Evolutionary conservation across 2,797 vertebrate genomes (phyloP).

Genomic region (Pipistrellus kuhlii): DNA sequence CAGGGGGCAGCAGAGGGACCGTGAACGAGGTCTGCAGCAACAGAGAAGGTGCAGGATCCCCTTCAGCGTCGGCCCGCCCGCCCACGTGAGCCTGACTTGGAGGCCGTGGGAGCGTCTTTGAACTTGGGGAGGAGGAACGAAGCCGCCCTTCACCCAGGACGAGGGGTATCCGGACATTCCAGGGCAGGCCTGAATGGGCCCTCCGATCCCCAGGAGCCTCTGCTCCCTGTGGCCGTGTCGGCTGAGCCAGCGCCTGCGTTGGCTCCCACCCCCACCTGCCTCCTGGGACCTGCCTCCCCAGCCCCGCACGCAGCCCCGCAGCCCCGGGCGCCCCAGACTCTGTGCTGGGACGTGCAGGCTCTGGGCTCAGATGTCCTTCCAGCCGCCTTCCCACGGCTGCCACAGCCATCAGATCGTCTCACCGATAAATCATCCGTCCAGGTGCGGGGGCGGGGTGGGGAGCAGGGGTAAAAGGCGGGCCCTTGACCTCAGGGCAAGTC

Average conservation of each 20-base stretch:
- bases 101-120: not conserved
- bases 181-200: not conserved
- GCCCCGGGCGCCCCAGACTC: not conserved
- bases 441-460: not conserved
- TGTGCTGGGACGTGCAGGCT: not conserved
- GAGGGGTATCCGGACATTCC: not conserved
- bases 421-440: not conserved
- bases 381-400: not conserved
- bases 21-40: accelerated
- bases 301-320: not conserved
- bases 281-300: accelerated
- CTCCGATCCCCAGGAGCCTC: accelerated
- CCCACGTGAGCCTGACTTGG: accelerated
- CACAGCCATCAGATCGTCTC: not conserved
- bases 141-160: too few relatives aligned
- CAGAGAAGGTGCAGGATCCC: not conserved
- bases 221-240: accelerated
- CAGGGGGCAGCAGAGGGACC: accelerated
- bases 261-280: not conserved
- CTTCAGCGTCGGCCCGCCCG: accelerated
- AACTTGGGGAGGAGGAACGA: not conserved
- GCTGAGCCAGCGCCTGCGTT: not conserved
- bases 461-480: not conserved
- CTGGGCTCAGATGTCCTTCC: not conserved
- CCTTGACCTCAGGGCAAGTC: not conserved